These are phyloP conservation scores for Pseudomyrmex sp. DNA, from an alignment of 1,140 invertebrate species.

Conservation along the genomic window DNA sequence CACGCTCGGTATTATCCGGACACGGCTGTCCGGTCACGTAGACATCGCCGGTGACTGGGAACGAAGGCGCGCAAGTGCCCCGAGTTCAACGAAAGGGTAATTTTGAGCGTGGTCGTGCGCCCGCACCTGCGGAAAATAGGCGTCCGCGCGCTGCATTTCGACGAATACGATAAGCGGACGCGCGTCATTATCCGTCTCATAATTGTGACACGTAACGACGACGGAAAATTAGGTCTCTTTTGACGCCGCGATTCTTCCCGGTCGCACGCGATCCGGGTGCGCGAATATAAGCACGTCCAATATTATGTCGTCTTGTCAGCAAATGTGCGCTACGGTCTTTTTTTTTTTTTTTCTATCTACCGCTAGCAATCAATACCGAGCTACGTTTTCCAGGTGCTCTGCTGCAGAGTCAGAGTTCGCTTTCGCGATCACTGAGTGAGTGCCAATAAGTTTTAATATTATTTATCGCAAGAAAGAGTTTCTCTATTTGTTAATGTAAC, in stretches of 20 bases:
- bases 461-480: neutral
- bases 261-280: conserved; percentile 9
- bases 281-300: neutral
- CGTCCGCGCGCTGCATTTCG: neutral
- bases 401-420: neutral
- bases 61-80: conserved; percentile 25
- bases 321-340: neutral
- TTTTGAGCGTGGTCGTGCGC: conserved; percentile 35
- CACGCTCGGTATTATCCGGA: conserved; percentile 62
- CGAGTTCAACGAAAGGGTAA: conserved; percentile 51
- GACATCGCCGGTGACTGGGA: conserved; percentile 9
- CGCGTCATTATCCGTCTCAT: conserved; percentile 66
- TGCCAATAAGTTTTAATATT: neutral
- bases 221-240: conserved; percentile 45
- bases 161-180: conserved; percentile 27
- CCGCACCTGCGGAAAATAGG: conserved; percentile 63
- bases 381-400: neutral
- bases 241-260: conserved; percentile 24
- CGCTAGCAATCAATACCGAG: conserved; percentile 1
- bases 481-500: neutral
- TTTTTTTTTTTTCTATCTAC: neutral
- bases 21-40: conserved; percentile 70
- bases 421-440: neutral
- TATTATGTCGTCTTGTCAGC: neutral
- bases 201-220: conserved; percentile 64